Base-by-base conservation (phyloP, 2,888 invertebrate genomes). In the Scaptodrosophila latifasciaeformis region DNA sequence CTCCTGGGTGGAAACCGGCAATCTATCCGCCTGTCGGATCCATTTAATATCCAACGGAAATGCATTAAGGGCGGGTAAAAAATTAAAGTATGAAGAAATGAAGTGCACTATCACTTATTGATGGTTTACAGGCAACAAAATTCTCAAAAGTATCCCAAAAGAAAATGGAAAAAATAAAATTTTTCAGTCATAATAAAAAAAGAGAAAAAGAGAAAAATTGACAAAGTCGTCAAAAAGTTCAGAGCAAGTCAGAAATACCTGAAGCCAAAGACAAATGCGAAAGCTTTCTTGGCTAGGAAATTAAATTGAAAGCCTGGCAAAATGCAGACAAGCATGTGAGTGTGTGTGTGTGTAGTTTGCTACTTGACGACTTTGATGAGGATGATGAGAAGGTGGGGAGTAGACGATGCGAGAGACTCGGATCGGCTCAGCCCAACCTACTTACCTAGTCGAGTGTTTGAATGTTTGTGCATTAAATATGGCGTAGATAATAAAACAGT, bases 381-480 rank as follows among this genome's bases (percentile, higher is more conserved):
- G n/a, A 54, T 37, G n/a, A 45, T 4, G 5, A 34, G 17, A 4
- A 40, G n/a, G n/a, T n/a, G 29, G 29, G 30, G 17, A 18, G n/a
- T n/a, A 18, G 54, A 51, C 39, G 12, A 42, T 49, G 52, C 39
- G 18, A 45, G 30, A 24, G 56, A 51, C 52, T 54, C 21, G 48
- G 65, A 50, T 43, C 49, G 53, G 45, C 19, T 40, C 21, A 40
- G 62, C 67, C 67, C 81, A 81, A 74, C 72, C 72, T 81, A 74
- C 81, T 81, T 74, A 81, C 81, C 79, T 67, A 71, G 59, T 78
- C 77, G 82, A 76, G 77, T 79, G 82, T 81, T 57, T 69, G 80
- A 66, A 65, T 75, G 81, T 76, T 75, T 78, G 81, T 70, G 81
- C 76, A 65, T 78, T 67, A 79, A 74, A 70, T 81, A 74, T 77